Conservation (phyloP, 2,797 vertebrate genomes). For the Poecilia velifera region DNA sequence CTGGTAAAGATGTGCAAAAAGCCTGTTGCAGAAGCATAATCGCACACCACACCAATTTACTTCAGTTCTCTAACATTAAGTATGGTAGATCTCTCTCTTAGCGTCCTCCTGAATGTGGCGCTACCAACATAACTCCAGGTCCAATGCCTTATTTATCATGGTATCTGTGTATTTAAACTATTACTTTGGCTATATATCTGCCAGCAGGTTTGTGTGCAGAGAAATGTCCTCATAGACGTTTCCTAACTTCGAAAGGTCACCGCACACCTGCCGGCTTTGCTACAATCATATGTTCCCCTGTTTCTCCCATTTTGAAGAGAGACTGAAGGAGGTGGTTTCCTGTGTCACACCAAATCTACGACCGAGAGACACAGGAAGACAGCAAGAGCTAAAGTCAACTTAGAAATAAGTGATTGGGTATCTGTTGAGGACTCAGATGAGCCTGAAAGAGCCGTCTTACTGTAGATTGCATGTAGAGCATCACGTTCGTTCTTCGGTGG, state of each 20-base stretch:
- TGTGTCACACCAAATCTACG: not conserved
- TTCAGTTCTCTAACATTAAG: not conserved
- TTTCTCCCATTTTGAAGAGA: not conserved
- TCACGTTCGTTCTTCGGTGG: too few relatives aligned
- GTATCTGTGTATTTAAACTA: not conserved
- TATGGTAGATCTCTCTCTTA: not conserved
- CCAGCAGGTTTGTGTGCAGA: not conserved
- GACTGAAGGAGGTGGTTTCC: not conserved
- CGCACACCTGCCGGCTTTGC: not conserved
- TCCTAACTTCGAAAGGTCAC: not conserved
- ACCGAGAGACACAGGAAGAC: not conserved
- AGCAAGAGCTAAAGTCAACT: not conserved
- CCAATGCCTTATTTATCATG: not conserved
- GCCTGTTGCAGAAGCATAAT: not conserved
- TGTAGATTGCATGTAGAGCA: too few relatives aligned
- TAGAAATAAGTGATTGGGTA: too few relatives aligned
- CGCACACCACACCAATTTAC: not conserved
- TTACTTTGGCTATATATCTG: not conserved
- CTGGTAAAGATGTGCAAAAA: not conserved
- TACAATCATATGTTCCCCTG: not conserved
- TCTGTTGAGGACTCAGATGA: too few relatives aligned
- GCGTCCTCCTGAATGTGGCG: not conserved
- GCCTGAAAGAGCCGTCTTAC: too few relatives aligned
- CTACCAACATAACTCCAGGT: not conserved
- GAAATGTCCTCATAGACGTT: not conserved